Evolutionary conservation across 2,888 invertebrate species (phyloP).

Genomic region (Subacronicta megacephala): DNA sequence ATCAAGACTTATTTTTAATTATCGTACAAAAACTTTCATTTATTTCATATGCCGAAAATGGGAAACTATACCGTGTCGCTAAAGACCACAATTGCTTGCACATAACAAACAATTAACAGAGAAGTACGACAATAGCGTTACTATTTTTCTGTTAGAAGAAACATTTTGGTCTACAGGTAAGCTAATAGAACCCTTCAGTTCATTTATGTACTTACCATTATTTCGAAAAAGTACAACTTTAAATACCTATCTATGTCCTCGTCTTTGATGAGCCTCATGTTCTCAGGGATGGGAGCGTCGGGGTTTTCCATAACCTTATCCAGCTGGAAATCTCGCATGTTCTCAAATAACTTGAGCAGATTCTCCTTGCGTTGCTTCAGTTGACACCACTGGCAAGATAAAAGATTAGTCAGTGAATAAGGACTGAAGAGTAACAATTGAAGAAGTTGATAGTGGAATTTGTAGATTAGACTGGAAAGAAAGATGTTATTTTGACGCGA

Average conservation of each 20-base stretch:
- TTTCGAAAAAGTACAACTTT: no score
- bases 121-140: no score
- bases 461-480: background rate
- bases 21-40: no score
- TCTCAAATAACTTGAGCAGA: conserved; percentile 94
- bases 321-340: conserved; percentile 97
- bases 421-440: background rate
- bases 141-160: no score
- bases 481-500: no score
- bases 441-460: background rate
- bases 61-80: background rate
- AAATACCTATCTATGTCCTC: conserved; percentile 94
- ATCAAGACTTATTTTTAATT: no score
- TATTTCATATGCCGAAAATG: no score
- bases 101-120: background rate
- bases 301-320: conserved; percentile 95
- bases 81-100: background rate
- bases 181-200: no score
- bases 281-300: conserved; percentile 95
- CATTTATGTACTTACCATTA: no score
- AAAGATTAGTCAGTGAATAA: background rate
- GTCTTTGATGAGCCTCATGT: conserved; percentile 94
- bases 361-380: conserved; percentile 95
- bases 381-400: conserved; percentile 93
- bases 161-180: no score